Conservation (phyloP, 2,888 invertebrate species). For the Leucophenga maculata region DNA sequence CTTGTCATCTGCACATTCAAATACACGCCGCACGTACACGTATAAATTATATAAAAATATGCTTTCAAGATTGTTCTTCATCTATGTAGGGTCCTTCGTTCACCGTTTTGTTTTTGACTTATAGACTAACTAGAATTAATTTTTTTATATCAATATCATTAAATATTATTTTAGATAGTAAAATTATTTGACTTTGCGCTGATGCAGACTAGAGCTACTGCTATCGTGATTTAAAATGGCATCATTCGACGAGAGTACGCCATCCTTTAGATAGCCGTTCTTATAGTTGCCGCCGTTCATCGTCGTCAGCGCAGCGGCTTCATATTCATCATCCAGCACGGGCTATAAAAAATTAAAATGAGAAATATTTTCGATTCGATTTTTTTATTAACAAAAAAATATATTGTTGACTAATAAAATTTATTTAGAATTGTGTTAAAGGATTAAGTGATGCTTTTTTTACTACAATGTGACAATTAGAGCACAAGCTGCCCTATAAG, state of each 20-base stretch:
- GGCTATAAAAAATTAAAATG: conserved; percentile 74
- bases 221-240: conserved; percentile 69
- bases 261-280: conserved; percentile 68
- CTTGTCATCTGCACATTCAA: conserved; percentile 17
- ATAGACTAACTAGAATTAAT: conserved; percentile 18
- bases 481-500: too few relatives aligned
- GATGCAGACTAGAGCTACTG: conserved; percentile 72
- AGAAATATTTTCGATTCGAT: too few relatives aligned
- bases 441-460: too few relatives aligned
- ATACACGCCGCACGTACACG: background rate
- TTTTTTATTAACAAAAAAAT: too few relatives aligned
- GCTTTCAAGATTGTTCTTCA: conserved; percentile 1
- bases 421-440: too few relatives aligned
- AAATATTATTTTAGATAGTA: background rate
- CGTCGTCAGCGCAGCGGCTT: conserved; percentile 44
- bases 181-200: conserved; percentile 72
- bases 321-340: conserved; percentile 75
- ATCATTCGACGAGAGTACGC: conserved; percentile 66
- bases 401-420: too few relatives aligned
- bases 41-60: conserved; percentile 20
- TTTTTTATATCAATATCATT: conserved; percentile 11
- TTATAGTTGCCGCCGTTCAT: conserved; percentile 47
- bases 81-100: background rate
- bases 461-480: too few relatives aligned
- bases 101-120: background rate